A percentile compares a stretch with the other conserved stretches of the same genome.
Evolutionary conservation across 2,888 invertebrate genomes (phyloP).

Genomic region (Slavum lentiscoides): DNA sequence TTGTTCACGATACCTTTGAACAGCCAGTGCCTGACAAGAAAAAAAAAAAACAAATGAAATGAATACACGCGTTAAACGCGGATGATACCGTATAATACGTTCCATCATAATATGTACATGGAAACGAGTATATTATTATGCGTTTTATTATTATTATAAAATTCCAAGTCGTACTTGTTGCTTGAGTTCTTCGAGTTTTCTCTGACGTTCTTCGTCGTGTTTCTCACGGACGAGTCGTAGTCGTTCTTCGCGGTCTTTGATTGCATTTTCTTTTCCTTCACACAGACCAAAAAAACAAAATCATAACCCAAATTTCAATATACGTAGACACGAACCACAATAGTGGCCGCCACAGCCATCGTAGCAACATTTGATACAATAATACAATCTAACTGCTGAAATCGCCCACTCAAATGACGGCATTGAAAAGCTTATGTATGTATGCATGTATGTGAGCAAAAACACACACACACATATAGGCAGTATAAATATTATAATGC

Average conservation of each 20-base stretch:
- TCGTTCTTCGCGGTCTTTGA: conserved; percentile 65
- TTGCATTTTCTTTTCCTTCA: conserved; percentile 49
- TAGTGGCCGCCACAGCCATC: neutral
- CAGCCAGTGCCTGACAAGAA: conserved; percentile 73
- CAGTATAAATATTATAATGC: conserved; percentile 1
- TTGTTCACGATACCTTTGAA: conserved; percentile 86
- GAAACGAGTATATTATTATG: no score
- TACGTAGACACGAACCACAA: neutral
- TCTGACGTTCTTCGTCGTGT: conserved; percentile 86
- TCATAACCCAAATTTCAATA: conserved; percentile 3
- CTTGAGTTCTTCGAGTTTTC: conserved; percentile 85
- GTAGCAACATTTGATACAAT: neutral
- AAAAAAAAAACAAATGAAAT: neutral
- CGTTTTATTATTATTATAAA: neutral
- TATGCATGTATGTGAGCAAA: neutral
- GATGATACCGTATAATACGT: neutral
- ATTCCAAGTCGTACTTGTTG: conserved; percentile 65
- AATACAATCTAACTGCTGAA: neutral
- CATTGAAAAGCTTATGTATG: conserved; percentile 10
- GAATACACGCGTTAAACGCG: neutral
- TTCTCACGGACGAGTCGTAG: conserved; percentile 78
- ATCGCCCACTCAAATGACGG: conserved; percentile 17
- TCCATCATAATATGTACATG: no score
- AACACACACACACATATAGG: no score
- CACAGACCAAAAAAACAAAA: conserved; percentile 10